A percentile compares a stretch with the other conserved stretches of the same genome.
phyloP scores from a whole-genome alignment of 2,113 vertebrate genomes.

The Pandion haliaetus region DNA sequence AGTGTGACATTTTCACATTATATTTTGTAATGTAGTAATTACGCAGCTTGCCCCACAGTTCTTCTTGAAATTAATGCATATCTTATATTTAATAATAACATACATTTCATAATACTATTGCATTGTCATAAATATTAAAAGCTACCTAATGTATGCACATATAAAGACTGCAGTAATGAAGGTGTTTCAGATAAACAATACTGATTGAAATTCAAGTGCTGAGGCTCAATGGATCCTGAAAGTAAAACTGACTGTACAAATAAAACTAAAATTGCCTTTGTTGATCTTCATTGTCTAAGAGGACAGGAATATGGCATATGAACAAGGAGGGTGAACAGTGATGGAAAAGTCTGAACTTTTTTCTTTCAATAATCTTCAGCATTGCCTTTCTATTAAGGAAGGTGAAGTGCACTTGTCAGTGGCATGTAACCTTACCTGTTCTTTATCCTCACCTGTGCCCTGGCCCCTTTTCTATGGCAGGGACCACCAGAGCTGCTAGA shows the following conservation, averaged over 20 bases:
- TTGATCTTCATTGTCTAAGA: not conserved
- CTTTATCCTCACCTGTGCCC: not conserved
- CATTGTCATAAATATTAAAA: slow-evolving; percentile 43
- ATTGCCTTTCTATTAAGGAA: not conserved
- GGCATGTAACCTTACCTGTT: not conserved
- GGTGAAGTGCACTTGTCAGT: not conserved
- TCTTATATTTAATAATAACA: not conserved
- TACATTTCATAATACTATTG: not conserved
- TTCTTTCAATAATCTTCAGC: not conserved
- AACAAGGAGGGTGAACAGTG: not conserved
- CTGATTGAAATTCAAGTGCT: not conserved
- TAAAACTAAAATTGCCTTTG: not conserved
- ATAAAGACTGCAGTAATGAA: slow-evolving; percentile 12
- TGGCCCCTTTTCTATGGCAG: not conserved
- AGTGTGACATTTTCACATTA: not conserved
- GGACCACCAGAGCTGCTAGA: not conserved
- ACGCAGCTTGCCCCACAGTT: not conserved
- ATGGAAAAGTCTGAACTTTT: not conserved
- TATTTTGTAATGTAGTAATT: not conserved
- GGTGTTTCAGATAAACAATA: slow-evolving; percentile 16
- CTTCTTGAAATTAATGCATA: not conserved
- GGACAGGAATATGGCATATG: not conserved
- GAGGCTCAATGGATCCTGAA: not conserved
- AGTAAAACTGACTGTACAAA: not conserved
- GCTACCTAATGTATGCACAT: slow-evolving; percentile 12